Conservation (phyloP, 1,140 invertebrate genomes). For the Eulimnadia texana region DNA sequence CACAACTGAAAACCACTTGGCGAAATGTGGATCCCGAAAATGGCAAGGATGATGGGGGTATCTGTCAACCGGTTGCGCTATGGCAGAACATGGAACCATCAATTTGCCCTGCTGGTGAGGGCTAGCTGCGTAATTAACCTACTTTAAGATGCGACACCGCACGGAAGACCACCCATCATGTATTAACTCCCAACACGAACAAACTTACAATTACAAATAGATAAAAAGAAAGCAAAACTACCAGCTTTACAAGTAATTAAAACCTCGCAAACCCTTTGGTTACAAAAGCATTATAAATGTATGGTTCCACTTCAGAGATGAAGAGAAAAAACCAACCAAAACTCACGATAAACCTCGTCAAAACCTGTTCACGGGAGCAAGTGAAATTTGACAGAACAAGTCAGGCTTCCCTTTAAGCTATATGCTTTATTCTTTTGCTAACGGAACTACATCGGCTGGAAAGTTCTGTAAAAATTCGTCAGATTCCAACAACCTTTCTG, state of each 20-base stretch:
- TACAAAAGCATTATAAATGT: too few relatives aligned
- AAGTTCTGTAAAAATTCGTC: too few relatives aligned
- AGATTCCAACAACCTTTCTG: too few relatives aligned
- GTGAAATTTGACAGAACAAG: not conserved
- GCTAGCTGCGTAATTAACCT: not conserved
- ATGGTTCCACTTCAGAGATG: not conserved
- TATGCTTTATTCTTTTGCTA: not conserved
- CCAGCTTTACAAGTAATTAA: not conserved
- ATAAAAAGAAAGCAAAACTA: not conserved
- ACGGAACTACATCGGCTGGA: not conserved
- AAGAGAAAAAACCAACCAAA: not conserved
- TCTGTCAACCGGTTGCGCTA: not conserved
- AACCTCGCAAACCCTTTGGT: too few relatives aligned
- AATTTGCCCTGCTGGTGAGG: not conserved
- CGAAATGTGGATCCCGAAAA: not conserved
- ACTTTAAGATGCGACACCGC: not conserved
- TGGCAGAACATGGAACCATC: not conserved
- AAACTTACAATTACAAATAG: too few relatives aligned
- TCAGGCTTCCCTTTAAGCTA: not conserved
- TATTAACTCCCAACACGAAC: not conserved
- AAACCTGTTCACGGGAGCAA: not conserved
- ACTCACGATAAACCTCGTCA: not conserved
- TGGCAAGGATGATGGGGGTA: not conserved
- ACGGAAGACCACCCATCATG: not conserved
- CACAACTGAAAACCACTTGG: not conserved